Base-by-base conservation (phyloP, 1,140 invertebrate species). In the Panagrolaimus sp. region DNA sequence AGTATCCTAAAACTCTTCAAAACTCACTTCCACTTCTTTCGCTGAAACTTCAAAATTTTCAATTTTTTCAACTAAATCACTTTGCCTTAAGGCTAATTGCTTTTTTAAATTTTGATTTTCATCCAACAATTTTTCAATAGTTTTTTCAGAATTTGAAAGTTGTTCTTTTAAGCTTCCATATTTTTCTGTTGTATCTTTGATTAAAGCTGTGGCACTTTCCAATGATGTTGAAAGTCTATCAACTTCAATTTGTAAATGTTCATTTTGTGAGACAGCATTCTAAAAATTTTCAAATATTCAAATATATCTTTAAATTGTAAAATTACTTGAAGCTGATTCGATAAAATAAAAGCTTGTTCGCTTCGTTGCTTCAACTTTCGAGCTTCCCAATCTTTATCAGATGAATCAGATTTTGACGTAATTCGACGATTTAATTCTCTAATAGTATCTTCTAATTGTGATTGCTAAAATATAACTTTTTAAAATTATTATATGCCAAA, bases 371-470 rank as follows among this genome's bases (percentile, higher is more conserved):
- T 64, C 31, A 81, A 43, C 66, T 81, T 82, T 16, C 74, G 62
- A 0, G 74, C 62, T 65, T 81, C 79, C 78, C 75, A 82, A 5
- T 66, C 61, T n/a, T 47, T 66, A 25, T 66, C 65, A 7, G 63
- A 65, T 5, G 67, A 68, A n/a, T 81, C 80, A 46, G 70, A 72
- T 65, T 77, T 75, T 2, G 72, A 45, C 11, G 44, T 70, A 23
- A 81, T 44, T 0, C 79, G 66, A 0, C 79, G 65, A 43, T 74
- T 81, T 46, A 81, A 65, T 47, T 81, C 80, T 25, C 76, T 46
- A 65, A 81, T 81, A 20, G 68, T 78, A 25, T 81, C 79, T 74
- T 81, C 79, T 25, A 82, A 51, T 67, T 81, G 80, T 9, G 68
- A 63, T 74, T 76, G 73, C 79, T 81, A 61, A 66, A 81, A 57